Conservation (phyloP, 2,113 vertebrate genomes). For the pig (Sus scrofa) region DNA sequence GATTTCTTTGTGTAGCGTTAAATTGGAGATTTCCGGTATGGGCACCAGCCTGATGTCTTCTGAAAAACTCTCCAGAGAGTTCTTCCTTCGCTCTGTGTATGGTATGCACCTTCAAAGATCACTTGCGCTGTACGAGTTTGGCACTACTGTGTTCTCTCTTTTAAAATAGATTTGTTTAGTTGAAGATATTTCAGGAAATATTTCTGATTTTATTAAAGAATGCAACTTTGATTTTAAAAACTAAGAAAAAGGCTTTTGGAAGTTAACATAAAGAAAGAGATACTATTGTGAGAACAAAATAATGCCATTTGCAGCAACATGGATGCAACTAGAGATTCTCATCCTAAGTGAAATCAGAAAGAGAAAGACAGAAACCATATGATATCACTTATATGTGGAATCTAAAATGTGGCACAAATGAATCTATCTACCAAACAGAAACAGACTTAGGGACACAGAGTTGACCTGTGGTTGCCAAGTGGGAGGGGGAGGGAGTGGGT, state of each 20-base stretch:
- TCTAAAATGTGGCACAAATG: too few relatives aligned
- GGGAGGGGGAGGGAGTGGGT: too few relatives aligned
- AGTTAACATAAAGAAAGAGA: neutral
- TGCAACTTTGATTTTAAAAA: slow-evolving; percentile 37
- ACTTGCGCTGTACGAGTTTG: neutral
- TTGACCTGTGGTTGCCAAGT: too few relatives aligned
- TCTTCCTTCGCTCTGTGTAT: neutral
- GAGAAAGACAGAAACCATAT: too few relatives aligned
- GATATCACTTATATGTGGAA: too few relatives aligned
- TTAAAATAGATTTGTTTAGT: slow-evolving; percentile 25
- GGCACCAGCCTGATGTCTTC: neutral
- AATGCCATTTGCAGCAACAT: too few relatives aligned
- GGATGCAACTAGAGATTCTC: too few relatives aligned
- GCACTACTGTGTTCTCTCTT: neutral
- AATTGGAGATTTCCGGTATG: slow-evolving; percentile 33
- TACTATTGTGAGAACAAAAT: neutral
- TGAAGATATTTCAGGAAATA: neutral
- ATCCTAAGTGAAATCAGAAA: too few relatives aligned
- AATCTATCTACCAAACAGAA: too few relatives aligned
- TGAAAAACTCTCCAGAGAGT: neutral
- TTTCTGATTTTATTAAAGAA: slow-evolving; percentile 54
- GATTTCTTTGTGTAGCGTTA: neutral
- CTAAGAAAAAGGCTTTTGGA: neutral
- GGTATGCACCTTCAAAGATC: neutral
- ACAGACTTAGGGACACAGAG: too few relatives aligned